Conservation (phyloP, 2,888 invertebrate species). For the Caenorhabditis angaria region DNA sequence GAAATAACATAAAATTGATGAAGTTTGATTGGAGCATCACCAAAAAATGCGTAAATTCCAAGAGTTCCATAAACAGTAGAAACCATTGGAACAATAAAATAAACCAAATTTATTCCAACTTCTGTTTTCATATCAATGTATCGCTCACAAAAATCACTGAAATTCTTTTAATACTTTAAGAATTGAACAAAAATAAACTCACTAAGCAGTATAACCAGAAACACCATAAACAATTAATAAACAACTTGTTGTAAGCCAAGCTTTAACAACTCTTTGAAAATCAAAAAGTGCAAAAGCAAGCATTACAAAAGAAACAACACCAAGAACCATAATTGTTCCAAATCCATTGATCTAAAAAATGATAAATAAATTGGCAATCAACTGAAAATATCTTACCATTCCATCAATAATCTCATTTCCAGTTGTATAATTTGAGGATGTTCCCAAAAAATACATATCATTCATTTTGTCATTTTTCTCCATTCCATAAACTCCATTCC, state of each 20-base stretch:
- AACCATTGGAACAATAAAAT: background rate
- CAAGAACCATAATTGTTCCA: constrained; percentile 49
- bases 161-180: background rate
- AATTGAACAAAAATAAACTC: constrained; percentile 11
- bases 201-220: constrained; percentile 48
- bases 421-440: constrained; percentile 39
- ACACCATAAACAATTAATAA: constrained; percentile 56
- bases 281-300: constrained; percentile 59
- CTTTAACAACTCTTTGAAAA: constrained; percentile 50
- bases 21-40: constrained; percentile 30
- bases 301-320: constrained; percentile 59
- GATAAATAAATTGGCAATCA: no score
- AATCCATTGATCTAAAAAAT: constrained; percentile 56
- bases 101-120: background rate
- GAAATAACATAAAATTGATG: constrained; percentile 59
- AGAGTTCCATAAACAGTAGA: constrained; percentile 25
- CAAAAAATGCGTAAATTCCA: constrained; percentile 43
- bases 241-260: constrained; percentile 58
- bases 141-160: constrained; percentile 17
- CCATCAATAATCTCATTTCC: constrained; percentile 55
- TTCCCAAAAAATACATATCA: constrained; percentile 45
- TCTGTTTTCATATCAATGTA: constrained; percentile 12
- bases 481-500: constrained; percentile 58
- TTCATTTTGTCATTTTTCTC: constrained; percentile 38
- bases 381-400: no score